Evolutionary conservation across 2,797 vertebrate genomes (phyloP), one percentile per base, ranked within the genome.

Genomic region (Darevskia nairensis): DNA sequence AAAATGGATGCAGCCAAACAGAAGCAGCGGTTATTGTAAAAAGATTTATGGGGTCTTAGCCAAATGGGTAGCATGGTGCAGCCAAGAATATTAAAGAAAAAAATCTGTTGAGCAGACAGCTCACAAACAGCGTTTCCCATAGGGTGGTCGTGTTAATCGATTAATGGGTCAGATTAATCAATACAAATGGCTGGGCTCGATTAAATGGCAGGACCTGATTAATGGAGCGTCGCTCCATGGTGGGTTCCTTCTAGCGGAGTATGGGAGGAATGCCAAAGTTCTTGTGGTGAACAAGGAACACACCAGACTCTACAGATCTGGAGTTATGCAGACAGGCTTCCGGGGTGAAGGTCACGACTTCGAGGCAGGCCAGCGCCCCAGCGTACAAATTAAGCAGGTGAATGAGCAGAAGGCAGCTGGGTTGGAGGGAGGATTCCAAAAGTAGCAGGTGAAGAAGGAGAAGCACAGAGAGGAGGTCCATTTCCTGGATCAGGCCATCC

Each of bases 381-480:
- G 15, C n/a, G 2, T 9, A 59, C 55, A 19, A 80, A 59, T 25
- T 35, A 32, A 80, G 85, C 97, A 98, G 93, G 92, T 99, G 74
- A 98, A 96, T 0, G 97, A 99, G 78, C 95, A 98, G 94, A 98
- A 97, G 92, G 97, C 96, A 5, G 96, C 93, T 0, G 97, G 98
- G 21, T 55, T 68, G 25, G 93, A 98, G 96, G 94, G 95, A 96
- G 10, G 98, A 98, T 93, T 7, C 0, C 98, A 99, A 92, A 96
- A 92, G 88, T 95, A 96, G 3, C 97, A 97, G 94, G 92, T 96
- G 50, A 97, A 98, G 25, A 98, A 98, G 89, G 98, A 97, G 96
- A 98, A 97, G 77, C 97, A 98, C 83, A 66, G 35, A 0, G 98
- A 98, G 27, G 98, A 99, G 93, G 97, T 98, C 61, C 97, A 98